Conservation (phyloP, 2,113 vertebrate species). For the Delphinapterus leucas region DNA sequence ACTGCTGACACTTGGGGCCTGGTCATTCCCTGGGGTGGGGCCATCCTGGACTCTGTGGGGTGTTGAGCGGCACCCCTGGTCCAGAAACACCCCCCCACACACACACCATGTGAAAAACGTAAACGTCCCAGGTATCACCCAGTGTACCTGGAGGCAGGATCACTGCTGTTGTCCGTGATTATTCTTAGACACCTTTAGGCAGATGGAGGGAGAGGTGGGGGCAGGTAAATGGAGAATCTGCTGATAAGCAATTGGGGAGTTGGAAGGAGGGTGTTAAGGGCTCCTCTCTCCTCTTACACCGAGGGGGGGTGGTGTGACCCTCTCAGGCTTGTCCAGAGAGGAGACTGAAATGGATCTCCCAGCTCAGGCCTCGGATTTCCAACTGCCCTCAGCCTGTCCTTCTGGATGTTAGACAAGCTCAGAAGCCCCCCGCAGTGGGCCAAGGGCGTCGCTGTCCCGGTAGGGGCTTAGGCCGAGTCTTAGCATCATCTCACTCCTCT, state of each 20-base stretch:
- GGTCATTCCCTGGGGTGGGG: not conserved
- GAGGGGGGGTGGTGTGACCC: not conserved
- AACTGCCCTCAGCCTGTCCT: not conserved
- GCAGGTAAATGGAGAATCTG: not conserved
- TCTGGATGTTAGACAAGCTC: not conserved
- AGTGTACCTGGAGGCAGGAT: not conserved
- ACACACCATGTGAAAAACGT: not conserved
- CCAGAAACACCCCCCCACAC: not conserved
- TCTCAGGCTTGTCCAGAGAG: not conserved
- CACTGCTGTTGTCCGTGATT: not conserved
- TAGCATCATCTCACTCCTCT: not conserved
- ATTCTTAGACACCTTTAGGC: not conserved
- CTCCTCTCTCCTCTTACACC: not conserved
- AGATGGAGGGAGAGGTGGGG: not conserved
- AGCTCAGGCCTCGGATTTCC: not conserved
- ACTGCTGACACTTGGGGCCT: not conserved
- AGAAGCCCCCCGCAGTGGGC: not conserved
- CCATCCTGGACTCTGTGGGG: too few species aligned
- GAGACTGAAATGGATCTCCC: not conserved
- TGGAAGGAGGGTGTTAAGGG: not conserved
- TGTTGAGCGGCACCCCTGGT: not conserved
- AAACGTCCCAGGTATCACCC: not conserved
- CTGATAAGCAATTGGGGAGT: not conserved
- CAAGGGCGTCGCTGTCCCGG: rapidly evolving
- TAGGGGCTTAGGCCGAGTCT: not conserved